A percentile compares a stretch with the other conserved stretches of the same genome.
Evolutionary conservation across 2,888 invertebrate genomes (phyloP).

Genomic region (Ptilodon capucinus): DNA sequence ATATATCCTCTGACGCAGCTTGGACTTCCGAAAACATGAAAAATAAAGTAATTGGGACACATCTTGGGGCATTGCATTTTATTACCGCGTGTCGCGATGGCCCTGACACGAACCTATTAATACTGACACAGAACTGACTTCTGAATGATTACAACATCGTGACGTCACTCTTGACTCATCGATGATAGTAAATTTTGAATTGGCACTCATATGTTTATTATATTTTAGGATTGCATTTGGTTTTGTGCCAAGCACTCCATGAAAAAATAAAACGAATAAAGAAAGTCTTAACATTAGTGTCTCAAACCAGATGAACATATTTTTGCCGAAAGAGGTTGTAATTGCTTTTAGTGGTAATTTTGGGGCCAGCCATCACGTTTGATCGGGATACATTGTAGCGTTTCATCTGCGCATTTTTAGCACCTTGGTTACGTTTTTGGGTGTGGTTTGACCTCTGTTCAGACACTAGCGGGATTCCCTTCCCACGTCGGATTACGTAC

Average conservation of each 20-base stretch:
- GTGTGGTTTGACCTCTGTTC: not conserved
- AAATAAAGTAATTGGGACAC: not conserved
- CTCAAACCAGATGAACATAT: not conserved
- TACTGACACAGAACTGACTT: not conserved
- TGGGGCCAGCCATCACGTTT: not conserved
- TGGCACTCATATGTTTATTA: conserved; percentile 17
- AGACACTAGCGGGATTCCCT: not conserved
- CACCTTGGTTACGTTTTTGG: not conserved
- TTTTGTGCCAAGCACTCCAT: conserved; percentile 33
- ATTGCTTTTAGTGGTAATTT: not conserved
- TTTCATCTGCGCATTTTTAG: not conserved
- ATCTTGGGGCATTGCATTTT: not conserved
- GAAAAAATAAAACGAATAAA: not conserved
- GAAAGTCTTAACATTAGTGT: not conserved
- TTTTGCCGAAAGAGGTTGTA: not conserved
- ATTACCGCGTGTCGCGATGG: not conserved
- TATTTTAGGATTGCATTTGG: conserved; percentile 45
- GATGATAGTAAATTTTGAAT: conserved; percentile 16
- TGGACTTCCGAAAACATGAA: not conserved
- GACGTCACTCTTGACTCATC: conserved; percentile 21
- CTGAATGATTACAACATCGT: conserved; percentile 3
- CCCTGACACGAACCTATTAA: not conserved
- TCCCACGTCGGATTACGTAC: not conserved
- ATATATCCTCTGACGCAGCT: not conserved
- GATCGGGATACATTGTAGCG: not conserved